Conservation (phyloP, 1,140 invertebrate species). For the Formica exsecta region DNA sequence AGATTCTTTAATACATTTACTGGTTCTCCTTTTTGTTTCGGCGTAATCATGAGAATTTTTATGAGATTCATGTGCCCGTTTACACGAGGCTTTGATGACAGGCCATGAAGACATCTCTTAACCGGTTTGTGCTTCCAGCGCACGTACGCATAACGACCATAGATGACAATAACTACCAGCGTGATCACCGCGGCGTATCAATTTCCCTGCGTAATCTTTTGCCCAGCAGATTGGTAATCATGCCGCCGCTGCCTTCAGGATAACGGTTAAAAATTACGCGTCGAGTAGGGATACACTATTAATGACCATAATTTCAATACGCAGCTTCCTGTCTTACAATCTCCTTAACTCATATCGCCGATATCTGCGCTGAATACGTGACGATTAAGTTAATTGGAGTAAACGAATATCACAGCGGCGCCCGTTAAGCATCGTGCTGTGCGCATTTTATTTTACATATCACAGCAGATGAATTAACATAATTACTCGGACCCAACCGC, state of each 20-base stretch:
- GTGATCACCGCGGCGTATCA: constrained; percentile 70
- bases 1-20: constrained; percentile 25
- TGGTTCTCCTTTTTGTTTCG: background rate
- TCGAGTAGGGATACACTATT: constrained; percentile 63
- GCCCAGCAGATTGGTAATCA: constrained; percentile 70
- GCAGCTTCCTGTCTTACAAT: constrained; percentile 71
- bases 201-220: constrained; percentile 58
- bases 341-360: constrained; percentile 42
- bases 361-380: constrained; percentile 41
- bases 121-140: constrained; percentile 63
- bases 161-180: constrained; percentile 75
- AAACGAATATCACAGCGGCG: constrained; percentile 67
- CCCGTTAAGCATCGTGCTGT: background rate
- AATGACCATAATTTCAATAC: constrained; percentile 75
- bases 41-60: constrained; percentile 60
- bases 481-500: constrained; percentile 57
- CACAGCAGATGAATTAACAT: constrained; percentile 66
- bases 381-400: constrained; percentile 74
- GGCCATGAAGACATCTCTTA: constrained; percentile 73
- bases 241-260: constrained; percentile 59
- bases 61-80: constrained; percentile 66
- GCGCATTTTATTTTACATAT: constrained; percentile 17
- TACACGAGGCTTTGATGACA: constrained; percentile 71
- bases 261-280: constrained; percentile 74
- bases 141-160: constrained; percentile 75